phyloP scores from a whole-genome alignment of 2,113 vertebrate species.

The Azemiops feae region DNA sequence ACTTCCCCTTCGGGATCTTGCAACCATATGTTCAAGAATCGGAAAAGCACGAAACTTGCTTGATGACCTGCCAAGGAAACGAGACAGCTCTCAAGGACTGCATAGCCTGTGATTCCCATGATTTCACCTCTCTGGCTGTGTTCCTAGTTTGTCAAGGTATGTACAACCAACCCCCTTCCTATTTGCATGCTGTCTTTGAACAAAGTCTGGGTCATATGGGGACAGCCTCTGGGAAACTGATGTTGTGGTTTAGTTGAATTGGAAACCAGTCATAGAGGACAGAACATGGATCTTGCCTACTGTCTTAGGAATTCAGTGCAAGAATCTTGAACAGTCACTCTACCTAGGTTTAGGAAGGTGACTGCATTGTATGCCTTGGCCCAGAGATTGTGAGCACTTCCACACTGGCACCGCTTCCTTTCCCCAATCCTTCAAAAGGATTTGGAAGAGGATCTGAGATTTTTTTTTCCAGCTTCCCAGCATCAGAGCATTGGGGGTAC shows the following conservation, averaged over 20 bases:
- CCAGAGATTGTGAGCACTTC: background rate
- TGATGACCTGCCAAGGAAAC: fast-evolving
- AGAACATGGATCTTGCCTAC: background rate
- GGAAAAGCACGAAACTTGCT: fast-evolving
- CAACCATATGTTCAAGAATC: fast-evolving
- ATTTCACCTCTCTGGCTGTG: fast-evolving
- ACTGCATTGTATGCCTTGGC: background rate
- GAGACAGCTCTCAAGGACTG: fast-evolving
- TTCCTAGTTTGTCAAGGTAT: constrained; percentile 41
- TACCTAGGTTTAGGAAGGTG: background rate
- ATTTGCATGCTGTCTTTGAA: background rate
- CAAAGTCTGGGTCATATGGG: background rate
- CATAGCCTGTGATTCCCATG: fast-evolving
- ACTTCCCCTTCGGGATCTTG: fast-evolving
- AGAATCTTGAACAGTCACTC: background rate
- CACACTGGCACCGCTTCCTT: background rate
- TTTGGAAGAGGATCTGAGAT: background rate
- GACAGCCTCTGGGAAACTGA: background rate
- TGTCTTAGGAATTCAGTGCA: background rate
- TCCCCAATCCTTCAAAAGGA: background rate
- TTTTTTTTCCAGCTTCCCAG: background rate
- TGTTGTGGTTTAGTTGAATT: background rate
- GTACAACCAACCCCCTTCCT: fast-evolving
- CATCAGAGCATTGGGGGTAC: background rate
- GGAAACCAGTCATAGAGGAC: background rate